Evolutionary conservation across 1,140 invertebrate species (phyloP).

Genomic region (Listronotus oregonensis): DNA sequence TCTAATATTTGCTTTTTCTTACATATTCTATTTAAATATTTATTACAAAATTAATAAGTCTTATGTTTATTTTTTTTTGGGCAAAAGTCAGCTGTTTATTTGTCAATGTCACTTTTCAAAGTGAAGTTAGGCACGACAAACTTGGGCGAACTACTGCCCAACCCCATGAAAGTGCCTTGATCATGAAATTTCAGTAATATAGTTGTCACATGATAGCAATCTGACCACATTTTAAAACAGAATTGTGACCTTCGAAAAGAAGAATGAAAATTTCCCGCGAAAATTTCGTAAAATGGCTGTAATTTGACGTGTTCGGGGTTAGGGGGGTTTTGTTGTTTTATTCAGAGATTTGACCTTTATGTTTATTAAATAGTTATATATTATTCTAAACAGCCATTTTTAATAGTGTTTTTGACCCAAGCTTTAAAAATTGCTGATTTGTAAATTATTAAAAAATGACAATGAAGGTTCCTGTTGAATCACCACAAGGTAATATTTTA

Average conservation of each 20-base stretch:
- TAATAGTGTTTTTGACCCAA: too few relatives aligned
- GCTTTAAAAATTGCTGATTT: too few relatives aligned
- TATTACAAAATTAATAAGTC: not conserved
- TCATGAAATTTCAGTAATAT: too few relatives aligned
- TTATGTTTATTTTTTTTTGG: not conserved
- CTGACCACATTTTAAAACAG: too few relatives aligned
- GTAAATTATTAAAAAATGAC: constrained; percentile 4
- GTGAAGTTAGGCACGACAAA: too few relatives aligned
- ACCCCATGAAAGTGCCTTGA: too few relatives aligned
- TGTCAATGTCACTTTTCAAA: not conserved
- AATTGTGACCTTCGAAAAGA: not conserved
- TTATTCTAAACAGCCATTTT: not conserved
- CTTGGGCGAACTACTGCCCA: too few relatives aligned
- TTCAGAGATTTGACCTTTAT: not conserved
- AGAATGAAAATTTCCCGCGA: not conserved
- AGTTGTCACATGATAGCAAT: too few relatives aligned
- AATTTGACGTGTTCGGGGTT: constrained; percentile 2
- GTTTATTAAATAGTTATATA: not conserved
- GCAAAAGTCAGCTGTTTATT: not conserved
- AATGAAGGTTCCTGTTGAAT: constrained; percentile 11
- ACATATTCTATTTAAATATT: too few relatives aligned
- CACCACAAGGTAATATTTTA: constrained; percentile 21
- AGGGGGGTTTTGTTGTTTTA: not conserved
- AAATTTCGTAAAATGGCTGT: not conserved
- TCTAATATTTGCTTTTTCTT: too few relatives aligned